phyloP scores from a whole-genome alignment of 2,797 vertebrate species.

The Malacoraja senta region DNA sequence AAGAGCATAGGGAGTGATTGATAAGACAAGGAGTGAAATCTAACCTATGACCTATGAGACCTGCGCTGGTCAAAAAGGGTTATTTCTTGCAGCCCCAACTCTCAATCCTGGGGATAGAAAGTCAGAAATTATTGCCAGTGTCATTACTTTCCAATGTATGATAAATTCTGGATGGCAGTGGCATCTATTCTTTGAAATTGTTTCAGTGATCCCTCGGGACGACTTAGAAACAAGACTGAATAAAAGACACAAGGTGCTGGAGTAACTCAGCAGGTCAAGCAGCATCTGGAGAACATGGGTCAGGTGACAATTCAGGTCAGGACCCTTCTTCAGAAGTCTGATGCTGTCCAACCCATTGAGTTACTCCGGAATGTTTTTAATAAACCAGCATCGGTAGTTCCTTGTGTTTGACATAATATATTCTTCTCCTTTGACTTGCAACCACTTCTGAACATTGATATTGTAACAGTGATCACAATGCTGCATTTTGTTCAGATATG shows the following conservation, averaged over 20 bases:
- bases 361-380: no score
- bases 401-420: no score
- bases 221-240: background rate
- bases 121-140: background rate
- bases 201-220: background rate
- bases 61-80: no score
- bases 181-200: background rate
- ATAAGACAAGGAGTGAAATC: no score
- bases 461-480: background rate
- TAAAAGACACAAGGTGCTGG: background rate
- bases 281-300: no score
- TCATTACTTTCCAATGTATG: background rate
- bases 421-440: background rate
- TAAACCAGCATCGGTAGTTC: no score
- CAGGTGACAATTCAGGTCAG: no score
- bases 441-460: background rate
- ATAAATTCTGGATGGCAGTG: background rate
- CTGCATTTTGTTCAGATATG: background rate
- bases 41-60: no score
- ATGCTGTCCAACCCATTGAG: no score
- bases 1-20: background rate
- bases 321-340: no score
- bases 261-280: no score
- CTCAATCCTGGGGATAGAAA: background rate
- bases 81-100: background rate